Conservation (phyloP, 2,797 vertebrate genomes). For the Pelochelys cantorii region DNA sequence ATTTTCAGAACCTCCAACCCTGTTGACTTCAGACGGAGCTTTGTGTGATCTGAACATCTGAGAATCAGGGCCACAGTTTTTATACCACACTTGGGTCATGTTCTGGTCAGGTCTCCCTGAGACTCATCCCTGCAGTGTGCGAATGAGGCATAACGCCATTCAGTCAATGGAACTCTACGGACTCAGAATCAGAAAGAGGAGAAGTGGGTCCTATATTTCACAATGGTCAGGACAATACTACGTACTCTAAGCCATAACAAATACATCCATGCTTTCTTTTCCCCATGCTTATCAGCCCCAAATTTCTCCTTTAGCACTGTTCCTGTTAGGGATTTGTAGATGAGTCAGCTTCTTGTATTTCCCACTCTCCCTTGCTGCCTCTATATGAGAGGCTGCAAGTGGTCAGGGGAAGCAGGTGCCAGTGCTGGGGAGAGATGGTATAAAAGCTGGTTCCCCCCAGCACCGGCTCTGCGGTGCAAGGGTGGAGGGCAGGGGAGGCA, state of each 20-base stretch:
- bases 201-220: background rate
- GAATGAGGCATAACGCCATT: background rate
- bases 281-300: background rate
- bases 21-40: rapidly evolving
- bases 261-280: background rate
- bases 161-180: background rate
- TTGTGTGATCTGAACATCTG: background rate
- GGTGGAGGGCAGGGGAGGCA: no score
- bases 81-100: background rate
- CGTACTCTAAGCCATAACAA: slow-evolving; percentile 32
- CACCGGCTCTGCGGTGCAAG: no score
- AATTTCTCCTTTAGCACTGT: background rate
- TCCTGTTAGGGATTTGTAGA: background rate
- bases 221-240: background rate
- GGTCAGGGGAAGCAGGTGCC: no score
- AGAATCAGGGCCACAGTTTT: background rate
- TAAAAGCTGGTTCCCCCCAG: no score
- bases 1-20: background rate
- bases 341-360: no score
- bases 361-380: no score
- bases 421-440: no score
- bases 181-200: background rate
- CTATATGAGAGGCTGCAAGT: no score
- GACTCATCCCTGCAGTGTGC: background rate
- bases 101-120: slow-evolving; percentile 19